Evolutionary conservation across 2,113 vertebrate species (phyloP), one percentile per base, ranked within the genome.

Genomic region (Notiomystis cincta): DNA sequence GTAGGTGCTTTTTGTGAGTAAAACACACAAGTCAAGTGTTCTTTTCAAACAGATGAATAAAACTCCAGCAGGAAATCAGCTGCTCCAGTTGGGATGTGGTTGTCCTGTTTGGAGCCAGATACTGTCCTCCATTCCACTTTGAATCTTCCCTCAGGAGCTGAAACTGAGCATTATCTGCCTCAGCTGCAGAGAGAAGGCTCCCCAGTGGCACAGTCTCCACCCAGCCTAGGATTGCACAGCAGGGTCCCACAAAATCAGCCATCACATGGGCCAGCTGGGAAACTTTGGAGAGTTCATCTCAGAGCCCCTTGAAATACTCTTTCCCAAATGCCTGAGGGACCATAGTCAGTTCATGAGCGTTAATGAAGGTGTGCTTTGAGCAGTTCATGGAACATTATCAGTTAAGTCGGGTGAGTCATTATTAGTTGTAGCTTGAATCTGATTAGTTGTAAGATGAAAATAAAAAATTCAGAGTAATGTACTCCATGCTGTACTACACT

Each of bases 1-100:
- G 9, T 54, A 75, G 7, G 13, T 73, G 9, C 10, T 11, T 53
- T 80, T 44, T 62, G 9, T 11, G 21, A 24, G n/a, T 54, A 83
- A 56, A 87, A 37, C 6, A 15, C 17, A 37, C 6, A 15, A 17
- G 7, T 38, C 31, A 45, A 47, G 12, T 31, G 2, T 22, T 58
- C 15, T 64, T 89, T 87, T 65, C 58, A 76, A 88, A 78, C 11
- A 80, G 24, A 54, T 10, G 22, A 80, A 17, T 69, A 38, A 50
- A 80, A 69, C 19, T 78, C 11, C 28, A 80, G 7, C 20, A 64
- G 37, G 27, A 17, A 7, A 44, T 71, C 33, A 76, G 28, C 64
- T 0, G 0, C 56, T 86, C 40, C 53, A 65, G 30, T 15, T 66
- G 4, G 0, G 8, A 54, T 33, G 8, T 25, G 6, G 15, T 17